Evolutionary conservation across 2,113 vertebrate genomes (phyloP).

Genomic region (Plectropomus leopardus): DNA sequence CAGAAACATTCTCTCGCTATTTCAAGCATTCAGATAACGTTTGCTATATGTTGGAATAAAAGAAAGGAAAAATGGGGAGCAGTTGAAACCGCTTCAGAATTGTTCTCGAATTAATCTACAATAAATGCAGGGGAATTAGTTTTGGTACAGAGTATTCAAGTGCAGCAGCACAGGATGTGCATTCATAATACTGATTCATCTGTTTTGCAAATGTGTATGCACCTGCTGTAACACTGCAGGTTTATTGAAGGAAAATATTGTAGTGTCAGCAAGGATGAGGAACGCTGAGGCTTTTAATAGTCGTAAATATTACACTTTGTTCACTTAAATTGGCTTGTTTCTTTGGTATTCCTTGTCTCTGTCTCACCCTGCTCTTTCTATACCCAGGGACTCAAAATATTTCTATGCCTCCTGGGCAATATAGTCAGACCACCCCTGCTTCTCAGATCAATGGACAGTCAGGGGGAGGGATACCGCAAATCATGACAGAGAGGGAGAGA

Average conservation of each 20-base stretch:
- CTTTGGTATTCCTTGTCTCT: background rate
- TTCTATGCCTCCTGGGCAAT: conserved; percentile 14
- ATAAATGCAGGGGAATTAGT: background rate
- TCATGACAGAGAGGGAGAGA: conserved; percentile 37
- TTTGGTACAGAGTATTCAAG: background rate
- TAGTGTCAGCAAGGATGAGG: conserved; percentile 9
- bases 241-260: conserved; percentile 9
- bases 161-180: background rate
- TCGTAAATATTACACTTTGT: conserved; percentile 5
- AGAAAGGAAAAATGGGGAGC: background rate
- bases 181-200: background rate
- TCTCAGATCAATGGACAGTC: conserved; percentile 45
- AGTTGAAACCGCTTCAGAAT: conserved; percentile 4
- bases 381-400: conserved; percentile 34
- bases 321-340: conserved; percentile 4
- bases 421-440: conserved; percentile 22
- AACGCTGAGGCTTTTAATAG: conserved; percentile 6
- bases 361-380: background rate
- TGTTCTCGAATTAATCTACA: background rate
- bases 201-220: conserved; percentile 2
- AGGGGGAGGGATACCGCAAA: conserved; percentile 30
- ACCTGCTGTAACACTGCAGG: background rate
- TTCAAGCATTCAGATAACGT: background rate
- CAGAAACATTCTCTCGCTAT: background rate
- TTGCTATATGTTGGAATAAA: background rate